phyloP scores from a whole-genome alignment of 2,113 vertebrate species.

The Arvicanthis niloticus region DNA sequence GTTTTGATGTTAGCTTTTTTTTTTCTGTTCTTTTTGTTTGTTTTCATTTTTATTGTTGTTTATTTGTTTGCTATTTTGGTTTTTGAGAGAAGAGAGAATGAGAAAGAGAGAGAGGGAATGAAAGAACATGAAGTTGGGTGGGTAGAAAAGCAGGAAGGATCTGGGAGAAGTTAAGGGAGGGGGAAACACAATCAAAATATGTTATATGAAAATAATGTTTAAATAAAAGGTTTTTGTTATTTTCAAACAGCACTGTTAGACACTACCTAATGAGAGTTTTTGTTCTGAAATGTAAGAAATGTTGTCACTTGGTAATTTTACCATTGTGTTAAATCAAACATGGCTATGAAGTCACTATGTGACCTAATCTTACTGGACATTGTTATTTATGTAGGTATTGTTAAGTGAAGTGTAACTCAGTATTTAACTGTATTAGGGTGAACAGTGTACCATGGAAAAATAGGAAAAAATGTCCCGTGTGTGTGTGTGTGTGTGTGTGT shows the following conservation, averaged over 20 bases:
- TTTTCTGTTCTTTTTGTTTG: not conserved
- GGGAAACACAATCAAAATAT: not conserved
- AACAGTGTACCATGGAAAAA: not conserved
- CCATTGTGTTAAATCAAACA: not conserved
- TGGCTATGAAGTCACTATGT: not conserved
- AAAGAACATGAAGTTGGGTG: not conserved
- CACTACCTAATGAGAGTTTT: not conserved
- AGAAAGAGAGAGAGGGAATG: not conserved
- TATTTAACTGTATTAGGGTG: not conserved
- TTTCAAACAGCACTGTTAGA: not conserved
- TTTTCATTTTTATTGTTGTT: not conserved
- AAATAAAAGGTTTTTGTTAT: not conserved
- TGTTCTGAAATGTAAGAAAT: not conserved
- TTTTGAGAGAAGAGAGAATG: not conserved
- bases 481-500: too few species aligned
- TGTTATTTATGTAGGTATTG: not conserved
- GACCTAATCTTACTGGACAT: not conserved
- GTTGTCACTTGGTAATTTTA: not conserved
- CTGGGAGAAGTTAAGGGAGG: not conserved
- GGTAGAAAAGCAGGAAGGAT: not conserved
- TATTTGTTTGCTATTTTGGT: not conserved
- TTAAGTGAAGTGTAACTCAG: not conserved
- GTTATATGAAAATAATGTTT: not conserved
- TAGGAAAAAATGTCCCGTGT: not conserved
- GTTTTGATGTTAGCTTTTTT: not conserved